Evolutionary conservation across 2,113 vertebrate species (phyloP).

Genomic region (Riparia riparia): DNA sequence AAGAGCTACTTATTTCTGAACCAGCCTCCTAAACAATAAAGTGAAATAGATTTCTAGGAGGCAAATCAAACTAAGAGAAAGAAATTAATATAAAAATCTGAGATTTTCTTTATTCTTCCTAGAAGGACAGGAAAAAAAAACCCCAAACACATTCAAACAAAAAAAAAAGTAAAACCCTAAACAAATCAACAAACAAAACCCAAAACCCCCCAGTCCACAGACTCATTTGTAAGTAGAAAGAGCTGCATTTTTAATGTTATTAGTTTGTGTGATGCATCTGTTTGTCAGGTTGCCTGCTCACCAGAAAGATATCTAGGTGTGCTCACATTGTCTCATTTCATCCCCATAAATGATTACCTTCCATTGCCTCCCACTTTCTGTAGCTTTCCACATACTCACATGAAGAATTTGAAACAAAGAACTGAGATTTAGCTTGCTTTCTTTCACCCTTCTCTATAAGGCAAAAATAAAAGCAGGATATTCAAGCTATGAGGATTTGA

Average conservation of each 20-base stretch:
- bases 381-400: background rate
- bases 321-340: background rate
- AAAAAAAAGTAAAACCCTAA: background rate
- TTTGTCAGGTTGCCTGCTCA: background rate
- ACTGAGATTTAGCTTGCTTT: background rate
- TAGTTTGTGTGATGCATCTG: background rate
- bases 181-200: background rate
- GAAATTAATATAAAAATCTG: background rate
- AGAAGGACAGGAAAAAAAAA: background rate
- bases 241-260: background rate
- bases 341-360: background rate
- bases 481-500: background rate
- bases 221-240: background rate
- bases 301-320: background rate
- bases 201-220: background rate
- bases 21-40: background rate
- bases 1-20: background rate
- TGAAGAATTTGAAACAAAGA: background rate
- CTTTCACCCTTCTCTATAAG: background rate
- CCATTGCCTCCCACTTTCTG: background rate
- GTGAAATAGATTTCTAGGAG: background rate
- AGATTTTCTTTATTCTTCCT: background rate
- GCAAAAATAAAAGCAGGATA: conserved; percentile 14
- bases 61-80: background rate
- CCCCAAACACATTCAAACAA: background rate